Evolutionary conservation across 1,140 invertebrate species (phyloP).

Genomic region (Trichomalopsis sarcophagae): DNA sequence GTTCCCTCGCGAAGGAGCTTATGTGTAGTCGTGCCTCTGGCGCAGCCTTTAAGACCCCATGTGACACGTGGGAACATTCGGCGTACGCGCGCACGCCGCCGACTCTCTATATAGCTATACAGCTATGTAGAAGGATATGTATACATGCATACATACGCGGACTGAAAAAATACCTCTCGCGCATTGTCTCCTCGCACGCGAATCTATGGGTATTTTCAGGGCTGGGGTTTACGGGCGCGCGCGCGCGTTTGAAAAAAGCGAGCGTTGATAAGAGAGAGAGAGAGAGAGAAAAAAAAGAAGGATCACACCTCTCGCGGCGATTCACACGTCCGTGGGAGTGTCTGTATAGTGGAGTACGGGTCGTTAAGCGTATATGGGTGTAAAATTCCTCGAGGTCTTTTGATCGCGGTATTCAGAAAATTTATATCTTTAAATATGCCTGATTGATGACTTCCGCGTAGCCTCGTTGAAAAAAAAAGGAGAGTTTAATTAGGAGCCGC

Average conservation of each 20-base stretch:
- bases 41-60: conserved; percentile 62
- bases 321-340: conserved; percentile 42
- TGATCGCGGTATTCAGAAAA: conserved; percentile 41
- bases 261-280: background rate
- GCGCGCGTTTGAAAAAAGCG: background rate
- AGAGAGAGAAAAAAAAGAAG: conserved; percentile 9
- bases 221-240: background rate
- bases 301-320: conserved; percentile 36
- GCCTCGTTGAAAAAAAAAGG: background rate
- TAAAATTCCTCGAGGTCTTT: conserved; percentile 40
- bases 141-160: background rate
- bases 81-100: background rate
- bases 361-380: conserved; percentile 18
- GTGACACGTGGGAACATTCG: conserved; percentile 62
- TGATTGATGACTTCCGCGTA: conserved; percentile 44
- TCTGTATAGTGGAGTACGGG: background rate
- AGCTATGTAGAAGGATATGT: background rate
- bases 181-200: conserved; percentile 23
- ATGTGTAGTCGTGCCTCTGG: conserved; percentile 55
- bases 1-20: conserved; percentile 56
- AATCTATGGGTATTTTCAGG: background rate
- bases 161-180: conserved; percentile 10
- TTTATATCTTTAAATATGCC: conserved; percentile 44
- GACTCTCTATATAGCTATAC: background rate
- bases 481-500: conserved; percentile 6